phyloP scores from a whole-genome alignment of 1,140 invertebrate genomes.

The Macrobrachium rosenbergii region DNA sequence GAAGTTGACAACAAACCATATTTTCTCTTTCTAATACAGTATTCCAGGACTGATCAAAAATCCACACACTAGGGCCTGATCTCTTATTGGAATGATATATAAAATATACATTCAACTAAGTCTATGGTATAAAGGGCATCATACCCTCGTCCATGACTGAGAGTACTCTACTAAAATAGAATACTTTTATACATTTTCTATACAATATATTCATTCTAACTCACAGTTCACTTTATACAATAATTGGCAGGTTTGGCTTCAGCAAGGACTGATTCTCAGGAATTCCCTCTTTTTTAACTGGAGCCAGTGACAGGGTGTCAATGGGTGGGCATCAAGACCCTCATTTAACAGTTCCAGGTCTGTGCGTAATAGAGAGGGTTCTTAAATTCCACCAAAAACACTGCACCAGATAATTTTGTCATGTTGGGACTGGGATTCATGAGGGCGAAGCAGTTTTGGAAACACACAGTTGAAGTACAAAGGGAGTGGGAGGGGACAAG shows the following conservation, averaged over 20 bases:
- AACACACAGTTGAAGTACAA: background rate
- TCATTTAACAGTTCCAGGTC: slow-evolving; percentile 25
- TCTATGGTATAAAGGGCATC: slow-evolving; percentile 34
- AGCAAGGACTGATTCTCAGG: slow-evolving; percentile 27
- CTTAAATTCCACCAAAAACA: background rate
- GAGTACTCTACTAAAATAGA: slow-evolving; percentile 62
- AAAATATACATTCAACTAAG: slow-evolving; percentile 59
- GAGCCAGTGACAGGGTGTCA: slow-evolving; percentile 10
- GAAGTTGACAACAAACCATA: slow-evolving; percentile 10
- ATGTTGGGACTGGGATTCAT: slow-evolving; percentile 14
- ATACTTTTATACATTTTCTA: slow-evolving; percentile 56
- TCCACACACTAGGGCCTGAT: slow-evolving; percentile 47
- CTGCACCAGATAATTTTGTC: slow-evolving; percentile 11
- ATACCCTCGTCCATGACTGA: slow-evolving; percentile 36
- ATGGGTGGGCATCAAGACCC: slow-evolving; percentile 11
- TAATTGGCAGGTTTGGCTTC: slow-evolving; percentile 59
- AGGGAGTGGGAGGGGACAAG: slow-evolving; percentile 1
- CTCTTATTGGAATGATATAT: slow-evolving; percentile 58
- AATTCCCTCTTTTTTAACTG: slow-evolving; percentile 36
- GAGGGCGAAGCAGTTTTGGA: background rate
- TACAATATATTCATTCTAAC: slow-evolving; percentile 55
- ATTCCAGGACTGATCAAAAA: slow-evolving; percentile 30
- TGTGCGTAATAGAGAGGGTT: slow-evolving; percentile 6
- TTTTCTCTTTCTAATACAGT: slow-evolving; percentile 13
- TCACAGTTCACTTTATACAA: slow-evolving; percentile 61